A percentile compares a stretch with the other conserved stretches of the same genome.
Conservation (phyloP, 2,888 invertebrate species). For the Tachina lurida region DNA sequence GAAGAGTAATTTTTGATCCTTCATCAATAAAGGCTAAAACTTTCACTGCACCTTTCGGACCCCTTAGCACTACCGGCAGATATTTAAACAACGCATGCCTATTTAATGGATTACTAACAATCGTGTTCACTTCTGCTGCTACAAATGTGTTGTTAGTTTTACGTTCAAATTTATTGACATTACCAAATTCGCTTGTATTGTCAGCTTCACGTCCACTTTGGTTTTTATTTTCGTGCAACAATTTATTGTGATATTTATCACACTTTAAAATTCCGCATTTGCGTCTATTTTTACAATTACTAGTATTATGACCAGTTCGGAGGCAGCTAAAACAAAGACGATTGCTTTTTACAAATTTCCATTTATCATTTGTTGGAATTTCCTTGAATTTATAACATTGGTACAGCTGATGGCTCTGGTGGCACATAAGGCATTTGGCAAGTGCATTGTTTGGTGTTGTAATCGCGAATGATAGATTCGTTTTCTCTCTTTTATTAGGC, state of each 20-base stretch:
- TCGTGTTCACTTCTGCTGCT: not conserved
- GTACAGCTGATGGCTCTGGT: conserved; percentile 36
- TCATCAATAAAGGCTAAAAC: conserved; percentile 50
- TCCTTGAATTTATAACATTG: conserved; percentile 34
- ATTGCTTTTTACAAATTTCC: conserved; percentile 46
- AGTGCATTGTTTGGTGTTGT: not conserved
- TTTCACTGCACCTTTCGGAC: conserved; percentile 24
- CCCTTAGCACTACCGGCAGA: conserved; percentile 51
- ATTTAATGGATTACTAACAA: conserved; percentile 18
- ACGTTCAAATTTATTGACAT: not conserved
- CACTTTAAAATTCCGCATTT: conserved; percentile 50
- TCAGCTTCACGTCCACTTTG: not conserved
- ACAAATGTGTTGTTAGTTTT: not conserved
- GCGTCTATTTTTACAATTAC: conserved; percentile 39
- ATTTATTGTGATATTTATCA: conserved; percentile 43
- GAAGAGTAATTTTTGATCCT: conserved; percentile 49
- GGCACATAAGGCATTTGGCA: conserved; percentile 41
- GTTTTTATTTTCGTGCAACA: conserved; percentile 46
- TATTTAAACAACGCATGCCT: conserved; percentile 53
- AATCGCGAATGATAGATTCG: conserved; percentile 46
- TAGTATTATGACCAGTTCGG: conserved; percentile 34
- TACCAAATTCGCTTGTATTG: not conserved
- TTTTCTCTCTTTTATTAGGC: conserved; percentile 22
- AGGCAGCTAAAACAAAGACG: conserved; percentile 54
- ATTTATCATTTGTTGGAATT: conserved; percentile 26